phyloP scores from a whole-genome alignment of 2,113 vertebrate genomes.

The Lophius piscatorius region DNA sequence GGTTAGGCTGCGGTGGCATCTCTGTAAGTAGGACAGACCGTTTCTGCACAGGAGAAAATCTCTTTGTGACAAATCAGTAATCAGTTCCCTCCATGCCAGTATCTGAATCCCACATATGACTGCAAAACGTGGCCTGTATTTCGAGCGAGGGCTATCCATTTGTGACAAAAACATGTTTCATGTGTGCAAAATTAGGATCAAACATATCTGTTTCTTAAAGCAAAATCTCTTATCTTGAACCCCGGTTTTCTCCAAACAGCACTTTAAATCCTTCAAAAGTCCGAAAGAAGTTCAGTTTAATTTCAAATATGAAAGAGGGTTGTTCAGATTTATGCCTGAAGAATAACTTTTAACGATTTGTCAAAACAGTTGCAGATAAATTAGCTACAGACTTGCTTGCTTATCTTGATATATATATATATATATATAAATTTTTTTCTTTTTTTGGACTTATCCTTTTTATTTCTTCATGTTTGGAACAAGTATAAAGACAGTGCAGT shows the following conservation, averaged over 20 bases:
- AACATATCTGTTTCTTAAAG: not conserved
- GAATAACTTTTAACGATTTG: too few relatives aligned
- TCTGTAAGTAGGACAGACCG: conserved; percentile 71
- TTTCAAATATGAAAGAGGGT: not conserved
- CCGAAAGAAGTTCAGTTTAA: not conserved
- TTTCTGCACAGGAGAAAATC: conserved; percentile 64
- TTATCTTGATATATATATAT: too few relatives aligned
- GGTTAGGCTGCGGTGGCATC: conserved; percentile 66
- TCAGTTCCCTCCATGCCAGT: conserved; percentile 29
- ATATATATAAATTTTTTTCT: too few relatives aligned
- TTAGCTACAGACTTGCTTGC: too few relatives aligned
- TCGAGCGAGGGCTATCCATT: not conserved
- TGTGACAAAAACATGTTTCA: conserved; percentile 1
- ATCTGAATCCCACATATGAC: conserved; percentile 9
- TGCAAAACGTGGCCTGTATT: not conserved
- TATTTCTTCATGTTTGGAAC: too few relatives aligned
- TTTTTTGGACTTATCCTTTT: too few relatives aligned
- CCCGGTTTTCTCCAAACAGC: too few relatives aligned
- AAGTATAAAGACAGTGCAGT: too few relatives aligned
- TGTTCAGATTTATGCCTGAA: too few relatives aligned
- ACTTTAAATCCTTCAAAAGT: too few relatives aligned
- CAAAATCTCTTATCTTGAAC: too few relatives aligned
- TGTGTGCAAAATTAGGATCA: not conserved
- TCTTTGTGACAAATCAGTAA: conserved; percentile 51
- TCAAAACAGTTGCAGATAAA: too few relatives aligned